Evolutionary conservation across 2,113 vertebrate genomes (phyloP).

Genomic region (Eurypyga helias): DNA sequence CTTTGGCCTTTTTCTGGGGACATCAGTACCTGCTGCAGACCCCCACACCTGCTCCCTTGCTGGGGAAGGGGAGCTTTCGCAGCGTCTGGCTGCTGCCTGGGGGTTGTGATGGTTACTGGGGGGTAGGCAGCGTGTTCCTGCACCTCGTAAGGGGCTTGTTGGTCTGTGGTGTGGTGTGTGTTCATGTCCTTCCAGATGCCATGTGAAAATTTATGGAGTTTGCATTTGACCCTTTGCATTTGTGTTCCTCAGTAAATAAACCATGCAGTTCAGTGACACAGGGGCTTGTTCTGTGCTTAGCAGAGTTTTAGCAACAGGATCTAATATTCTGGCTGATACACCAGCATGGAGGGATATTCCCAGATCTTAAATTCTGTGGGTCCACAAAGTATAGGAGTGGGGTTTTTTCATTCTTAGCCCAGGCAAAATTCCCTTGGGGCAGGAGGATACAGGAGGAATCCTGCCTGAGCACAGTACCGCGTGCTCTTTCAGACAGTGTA

Average conservation of each 20-base stretch:
- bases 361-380: not conserved
- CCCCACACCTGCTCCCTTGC: accelerated
- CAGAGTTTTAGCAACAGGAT: not conserved
- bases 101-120: accelerated
- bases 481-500: accelerated
- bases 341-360: slow-evolving; percentile 2
- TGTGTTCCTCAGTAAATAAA: slow-evolving; percentile 18
- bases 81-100: not conserved
- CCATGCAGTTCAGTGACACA: not conserved
- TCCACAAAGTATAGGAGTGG: not conserved
- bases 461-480: not conserved
- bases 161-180: not conserved
- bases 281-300: not conserved
- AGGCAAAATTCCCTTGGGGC: not conserved
- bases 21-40: not conserved
- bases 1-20: not conserved
- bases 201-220: not conserved
- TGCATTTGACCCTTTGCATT: not conserved
- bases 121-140: not conserved
- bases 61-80: not conserved
- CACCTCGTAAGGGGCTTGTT: accelerated
- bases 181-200: not conserved
- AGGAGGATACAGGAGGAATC: not conserved
- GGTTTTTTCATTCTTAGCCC: not conserved
- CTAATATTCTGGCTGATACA: not conserved